Base-by-base conservation (phyloP, 35 echinoderm and acorn worm species). In the Lytechinus variegatus region DNA sequence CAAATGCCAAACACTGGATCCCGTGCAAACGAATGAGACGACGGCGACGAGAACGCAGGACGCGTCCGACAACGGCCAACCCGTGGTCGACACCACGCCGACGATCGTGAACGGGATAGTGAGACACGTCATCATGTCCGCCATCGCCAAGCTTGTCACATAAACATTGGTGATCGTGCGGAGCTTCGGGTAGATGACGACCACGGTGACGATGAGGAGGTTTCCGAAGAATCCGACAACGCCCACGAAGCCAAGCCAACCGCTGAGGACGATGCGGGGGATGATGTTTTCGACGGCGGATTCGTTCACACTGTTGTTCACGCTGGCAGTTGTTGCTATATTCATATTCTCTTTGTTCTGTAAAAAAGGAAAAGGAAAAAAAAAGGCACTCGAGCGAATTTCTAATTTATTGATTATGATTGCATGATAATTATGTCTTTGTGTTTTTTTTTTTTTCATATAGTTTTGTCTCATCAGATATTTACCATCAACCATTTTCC, bases 221-320 rank as follows among this genome's bases (percentile, higher is more conserved):
- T 98, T 98, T 5, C 97, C 97, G 3, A 97, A 87, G 24, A 98
- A 24, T n/a, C 97, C 97, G 27, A 96, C 19, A 13, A 97, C 16
- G 86, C 57, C 90, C 33, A 98, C 93, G 21, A 97, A 52, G 9
- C 87, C 86, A 6, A 98, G 16, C 88, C 88, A 90, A 9, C 16
- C 28, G 52, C 29, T 4, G 13, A 90, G 29, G 52, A 10, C 88
- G 16, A 90, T 90, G 28, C 88, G 88, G 52, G 88, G 13, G 10
- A 21, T 10, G 88, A 52, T 14, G 21, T 4, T 90, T 90, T 90
- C 28, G 10, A 24, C 16, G 12, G 7, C 19, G 16, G 12, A 16
- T 21, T 71, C 61, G 61, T 19, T 21, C 14, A 2, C 24, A 5
- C 12, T 60, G 10, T 60, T 21, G 61, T 71, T 71, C 66, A 16